These are phyloP conservation scores for Siphamia tubifer DNA, from an alignment of 2,113 vertebrate species.

Conservation along the genomic window DNA sequence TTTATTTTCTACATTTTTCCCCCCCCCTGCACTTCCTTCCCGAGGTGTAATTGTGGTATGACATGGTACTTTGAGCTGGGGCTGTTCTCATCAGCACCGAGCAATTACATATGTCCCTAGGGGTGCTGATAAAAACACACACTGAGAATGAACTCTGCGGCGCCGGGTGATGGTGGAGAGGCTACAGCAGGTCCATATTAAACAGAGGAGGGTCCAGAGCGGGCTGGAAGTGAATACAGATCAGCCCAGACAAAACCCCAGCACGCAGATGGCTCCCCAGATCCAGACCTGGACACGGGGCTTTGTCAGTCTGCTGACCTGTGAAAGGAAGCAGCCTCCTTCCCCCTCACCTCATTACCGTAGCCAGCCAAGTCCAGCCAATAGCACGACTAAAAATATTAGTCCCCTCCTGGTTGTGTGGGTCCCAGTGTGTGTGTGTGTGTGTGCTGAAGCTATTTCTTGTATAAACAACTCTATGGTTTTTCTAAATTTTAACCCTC, in stretches of 20 bases:
- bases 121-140: constrained; percentile 63
- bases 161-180: constrained; percentile 50
- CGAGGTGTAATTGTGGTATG: constrained; percentile 43
- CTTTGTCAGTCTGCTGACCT: constrained; percentile 59
- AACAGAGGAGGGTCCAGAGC: constrained; percentile 10
- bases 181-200: constrained; percentile 52
- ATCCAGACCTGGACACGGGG: constrained; percentile 24
- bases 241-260: constrained; percentile 15
- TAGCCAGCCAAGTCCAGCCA: constrained; percentile 33
- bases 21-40: neutral
- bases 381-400: constrained; percentile 42
- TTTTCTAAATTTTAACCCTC: too few relatives aligned
- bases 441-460: neutral
- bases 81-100: constrained; percentile 57
- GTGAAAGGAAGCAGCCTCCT: constrained; percentile 56
- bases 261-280: constrained; percentile 20
- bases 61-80: constrained; percentile 53
- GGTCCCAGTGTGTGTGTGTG: neutral
- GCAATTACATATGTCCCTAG: constrained; percentile 56
- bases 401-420: neutral
- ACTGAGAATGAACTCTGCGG: constrained; percentile 46
- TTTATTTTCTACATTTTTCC: constrained; percentile 12
- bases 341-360: constrained; percentile 56
- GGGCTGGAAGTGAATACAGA: constrained; percentile 51
- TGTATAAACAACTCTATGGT: neutral